phyloP scores from a whole-genome alignment of 2,888 invertebrate genomes.

The Cryptosula pallasiana region DNA sequence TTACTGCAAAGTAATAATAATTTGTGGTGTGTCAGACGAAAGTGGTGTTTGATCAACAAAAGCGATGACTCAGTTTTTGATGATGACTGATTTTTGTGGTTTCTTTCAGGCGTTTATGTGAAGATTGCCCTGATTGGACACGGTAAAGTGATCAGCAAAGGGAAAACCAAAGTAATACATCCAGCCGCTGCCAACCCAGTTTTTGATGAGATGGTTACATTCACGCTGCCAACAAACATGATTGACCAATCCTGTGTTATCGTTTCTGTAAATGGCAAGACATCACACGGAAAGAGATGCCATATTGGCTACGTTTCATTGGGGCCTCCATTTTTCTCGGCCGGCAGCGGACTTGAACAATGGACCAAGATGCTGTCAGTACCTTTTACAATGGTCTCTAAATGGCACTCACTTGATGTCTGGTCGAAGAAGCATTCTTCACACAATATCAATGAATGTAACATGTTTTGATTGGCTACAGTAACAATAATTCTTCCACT shows the following conservation, averaged over 20 bases:
- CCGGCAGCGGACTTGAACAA: conserved; percentile 9
- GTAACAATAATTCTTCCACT: no score
- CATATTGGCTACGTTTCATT: conserved; percentile 20
- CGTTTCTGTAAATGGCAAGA: conserved; percentile 21
- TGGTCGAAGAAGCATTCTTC: conserved; percentile 16
- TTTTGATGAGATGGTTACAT: conserved; percentile 15
- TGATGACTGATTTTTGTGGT: no score
- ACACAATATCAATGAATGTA: conserved; percentile 9
- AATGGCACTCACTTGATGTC: conserved; percentile 2
- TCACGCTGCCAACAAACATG: neutral
- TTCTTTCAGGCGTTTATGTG: conserved; percentile 8
- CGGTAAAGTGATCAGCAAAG: neutral
- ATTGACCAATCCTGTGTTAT: conserved; percentile 17
- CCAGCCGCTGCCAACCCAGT: conserved; percentile 12
- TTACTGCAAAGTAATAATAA: no score
- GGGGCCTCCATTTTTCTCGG: conserved; percentile 9
- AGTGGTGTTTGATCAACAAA: no score
- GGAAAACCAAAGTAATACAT: neutral
- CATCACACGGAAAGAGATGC: neutral
- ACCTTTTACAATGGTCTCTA: conserved; percentile 5
- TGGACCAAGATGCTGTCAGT: conserved; percentile 19
- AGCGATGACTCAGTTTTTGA: no score
- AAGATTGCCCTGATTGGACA: conserved; percentile 9
- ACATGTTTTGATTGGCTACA: conserved; percentile 21
- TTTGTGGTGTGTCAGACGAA: no score